phyloP scores from a whole-genome alignment of 1,140 invertebrate genomes.

The Pemphigus obesinymphae region DNA sequence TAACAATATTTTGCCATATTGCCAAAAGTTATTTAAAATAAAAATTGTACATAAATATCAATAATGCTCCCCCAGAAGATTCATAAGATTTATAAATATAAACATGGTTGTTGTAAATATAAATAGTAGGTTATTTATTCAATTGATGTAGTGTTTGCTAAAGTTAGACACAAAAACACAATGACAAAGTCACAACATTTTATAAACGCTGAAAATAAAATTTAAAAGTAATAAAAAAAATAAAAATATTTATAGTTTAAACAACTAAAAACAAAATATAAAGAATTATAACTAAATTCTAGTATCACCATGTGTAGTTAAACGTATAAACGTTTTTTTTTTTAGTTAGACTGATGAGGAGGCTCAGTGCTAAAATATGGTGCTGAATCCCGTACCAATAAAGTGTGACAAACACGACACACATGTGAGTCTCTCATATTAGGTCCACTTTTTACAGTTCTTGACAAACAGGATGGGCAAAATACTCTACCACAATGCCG shows the following conservation, averaged over 20 bases:
- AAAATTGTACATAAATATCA: too few relatives aligned
- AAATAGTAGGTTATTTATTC: background rate
- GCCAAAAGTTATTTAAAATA: too few relatives aligned
- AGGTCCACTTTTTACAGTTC: conserved; percentile 80
- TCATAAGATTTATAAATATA: too few relatives aligned
- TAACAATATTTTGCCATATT: too few relatives aligned
- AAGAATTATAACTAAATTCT: conserved; percentile 25
- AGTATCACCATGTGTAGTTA: conserved; percentile 33
- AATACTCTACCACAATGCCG: conserved; percentile 93
- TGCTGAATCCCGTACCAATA: conserved; percentile 86
- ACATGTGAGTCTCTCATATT: conserved; percentile 79
- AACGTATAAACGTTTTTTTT: background rate
- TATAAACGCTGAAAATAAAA: conserved; percentile 32
- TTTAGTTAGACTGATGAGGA: conserved; percentile 52
- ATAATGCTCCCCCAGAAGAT: too few relatives aligned
- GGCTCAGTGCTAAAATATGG: conserved; percentile 91
- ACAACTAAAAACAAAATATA: background rate
- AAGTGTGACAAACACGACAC: conserved; percentile 94
- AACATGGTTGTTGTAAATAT: too few relatives aligned
- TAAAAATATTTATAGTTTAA: background rate
- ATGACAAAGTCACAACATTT: conserved; percentile 25
- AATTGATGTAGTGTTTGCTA: background rate
- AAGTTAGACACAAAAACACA: background rate
- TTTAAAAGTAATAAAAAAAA: background rate
- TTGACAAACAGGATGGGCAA: conserved; percentile 77